Evolutionary conservation across 2,797 vertebrate species (phyloP).

Genomic region (Pachyuromys duprasi): DNA sequence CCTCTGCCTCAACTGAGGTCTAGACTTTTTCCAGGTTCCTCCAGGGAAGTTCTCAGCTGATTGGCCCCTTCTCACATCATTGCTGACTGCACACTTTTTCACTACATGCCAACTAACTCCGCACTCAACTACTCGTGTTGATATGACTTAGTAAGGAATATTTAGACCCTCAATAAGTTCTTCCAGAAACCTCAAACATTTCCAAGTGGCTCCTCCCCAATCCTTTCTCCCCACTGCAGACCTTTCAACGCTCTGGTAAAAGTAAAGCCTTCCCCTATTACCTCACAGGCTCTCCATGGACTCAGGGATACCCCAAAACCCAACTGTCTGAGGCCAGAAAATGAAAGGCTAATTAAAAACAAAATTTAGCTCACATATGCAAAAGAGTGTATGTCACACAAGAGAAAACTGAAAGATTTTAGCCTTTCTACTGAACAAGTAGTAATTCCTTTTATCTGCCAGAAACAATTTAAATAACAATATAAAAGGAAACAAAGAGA

Average conservation of each 20-base stretch:
- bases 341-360: neutral
- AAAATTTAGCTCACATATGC: neutral
- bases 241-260: neutral
- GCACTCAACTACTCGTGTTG: neutral
- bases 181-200: neutral
- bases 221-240: neutral
- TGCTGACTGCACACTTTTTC: neutral
- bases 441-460: neutral
- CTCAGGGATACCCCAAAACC: neutral
- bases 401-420: neutral
- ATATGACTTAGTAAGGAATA: neutral
- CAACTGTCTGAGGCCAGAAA: neutral
- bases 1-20: neutral
- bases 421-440: neutral
- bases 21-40: too few species aligned
- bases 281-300: neutral
- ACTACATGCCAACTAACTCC: neutral
- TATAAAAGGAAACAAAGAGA: neutral
- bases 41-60: neutral
- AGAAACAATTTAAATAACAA: conserved; percentile 16
- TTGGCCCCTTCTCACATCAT: neutral
- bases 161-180: neutral
- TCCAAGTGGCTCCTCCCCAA: too few species aligned
- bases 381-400: neutral
- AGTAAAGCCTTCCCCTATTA: neutral